Base-by-base conservation (phyloP, 1,140 invertebrate genomes). In the Oryctes rhinoceros region DNA sequence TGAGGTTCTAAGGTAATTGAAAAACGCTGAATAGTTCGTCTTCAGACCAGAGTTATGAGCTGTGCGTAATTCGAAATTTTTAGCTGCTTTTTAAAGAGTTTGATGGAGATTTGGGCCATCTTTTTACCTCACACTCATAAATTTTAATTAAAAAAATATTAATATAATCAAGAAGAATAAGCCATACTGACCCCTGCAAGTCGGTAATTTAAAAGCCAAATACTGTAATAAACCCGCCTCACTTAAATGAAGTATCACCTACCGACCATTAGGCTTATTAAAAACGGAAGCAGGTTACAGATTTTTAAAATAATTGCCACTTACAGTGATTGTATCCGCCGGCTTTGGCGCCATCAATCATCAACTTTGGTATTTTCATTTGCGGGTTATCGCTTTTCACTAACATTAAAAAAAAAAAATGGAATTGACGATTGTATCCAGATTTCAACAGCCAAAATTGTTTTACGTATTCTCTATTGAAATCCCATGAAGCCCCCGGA, bases 301-400 rank as follows among this genome's bases (percentile, higher is more conserved):
- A 59, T 59, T 59, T 59, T 59, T 59, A 59, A 59, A 59, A 59
- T 59, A 59, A 59, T 59, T 59, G 53, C 53, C 53, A 59, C 53
- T 59, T 59, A 59, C 53, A 18, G 53, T 59, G 53, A 59, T 59
- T 59, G 53, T 18, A 59, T 59, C 15, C 7, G 18, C 1, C 3
- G 18, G 18, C 10, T 0, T 18, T 3, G 18, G 18, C 53, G 15
- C 53, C 1, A 59, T 59, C 53, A 59, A 59, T 59, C 53, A 18
- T 59, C 53, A 59, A 59, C n/a, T 59, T 59, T 59, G 53, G 53
- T 15, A 59, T n/a, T 59, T 59, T 59, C 18, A 59, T 59, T 59
- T 59, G 53, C 53, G 15, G 15, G 7, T 18, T 59, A 59, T 59
- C 15, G 5, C 13, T 59, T 59, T 18, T 18, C 18, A n/a, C 53